Evolutionary conservation across 2,113 vertebrate species (phyloP), one percentile per base, ranked within the genome.

Genomic region (Poeciliopsis retropinna): DNA sequence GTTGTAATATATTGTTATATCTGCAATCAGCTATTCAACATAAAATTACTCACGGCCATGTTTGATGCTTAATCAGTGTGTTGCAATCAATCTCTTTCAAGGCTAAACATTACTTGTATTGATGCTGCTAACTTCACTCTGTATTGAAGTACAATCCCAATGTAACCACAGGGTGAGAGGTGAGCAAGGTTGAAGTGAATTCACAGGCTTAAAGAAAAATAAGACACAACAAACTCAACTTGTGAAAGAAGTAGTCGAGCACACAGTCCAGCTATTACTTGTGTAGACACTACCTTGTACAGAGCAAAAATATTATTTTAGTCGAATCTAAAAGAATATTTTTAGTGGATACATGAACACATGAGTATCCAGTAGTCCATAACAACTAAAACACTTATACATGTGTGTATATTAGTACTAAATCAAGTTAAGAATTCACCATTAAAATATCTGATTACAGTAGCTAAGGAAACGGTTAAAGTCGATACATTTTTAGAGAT

Each of bases 1-100:
- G n/a, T n/a, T n/a, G n/a, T n/a, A n/a, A n/a, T n/a, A n/a, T n/a
- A n/a, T n/a, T n/a, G n/a, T n/a, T n/a, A n/a, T n/a, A n/a, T n/a
- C n/a, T n/a, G n/a, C n/a, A n/a, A n/a, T n/a, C n/a, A n/a, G n/a
- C n/a, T n/a, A n/a, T n/a, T n/a, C n/a, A n/a, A n/a, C n/a, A 31
- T 31, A 31, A 86, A 89, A 86, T 83, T 32, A 82, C 65, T 79
- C 39, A 80, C 73, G 62, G 79, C 75, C 78, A 81, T 75, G 73
- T 72, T 87, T 88, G 83, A 92, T 81, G 78, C 66, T 73, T 72
- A 82, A 89, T 94, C 91, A 91, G 88, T 92, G 84, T 54, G 47
- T 3, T 22, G 32, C 69, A 1, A 90, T 89, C 7, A 79, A 92
- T 85, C 73, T 62, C 64, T 41, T 78, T 51, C 25, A 60, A 54